These are phyloP conservation scores for Poecilia latipinna DNA, from an alignment of 2,113 vertebrate genomes.

Conservation along the genomic window DNA sequence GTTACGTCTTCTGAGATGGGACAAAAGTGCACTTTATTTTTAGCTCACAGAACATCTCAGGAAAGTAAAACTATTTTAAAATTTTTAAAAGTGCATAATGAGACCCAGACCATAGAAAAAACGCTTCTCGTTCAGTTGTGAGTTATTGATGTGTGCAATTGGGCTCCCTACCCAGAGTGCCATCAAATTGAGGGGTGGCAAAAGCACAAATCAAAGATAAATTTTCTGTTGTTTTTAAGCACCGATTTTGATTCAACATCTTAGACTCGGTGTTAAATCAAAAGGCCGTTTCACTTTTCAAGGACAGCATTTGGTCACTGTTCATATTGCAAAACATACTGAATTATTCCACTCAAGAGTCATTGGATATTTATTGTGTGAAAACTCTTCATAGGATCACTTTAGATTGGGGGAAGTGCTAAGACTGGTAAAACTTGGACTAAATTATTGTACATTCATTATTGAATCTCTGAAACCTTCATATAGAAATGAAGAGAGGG, in stretches of 20 bases:
- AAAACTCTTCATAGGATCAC: too few species aligned
- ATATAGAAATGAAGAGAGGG: too few species aligned
- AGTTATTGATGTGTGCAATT: neutral
- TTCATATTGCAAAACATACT: too few species aligned
- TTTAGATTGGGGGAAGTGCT: too few species aligned
- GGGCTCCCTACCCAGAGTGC: neutral
- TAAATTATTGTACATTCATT: too few species aligned
- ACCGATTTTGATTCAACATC: neutral
- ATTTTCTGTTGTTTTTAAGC: neutral
- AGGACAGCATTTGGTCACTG: too few species aligned
- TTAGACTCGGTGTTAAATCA: neutral
- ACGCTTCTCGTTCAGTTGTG: neutral
- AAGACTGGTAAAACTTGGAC: too few species aligned
- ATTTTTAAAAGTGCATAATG: neutral
- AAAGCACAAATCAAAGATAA: neutral
- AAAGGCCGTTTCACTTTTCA: too few species aligned
- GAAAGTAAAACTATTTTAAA: too few species aligned
- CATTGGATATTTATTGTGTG: too few species aligned
- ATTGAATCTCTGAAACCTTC: too few species aligned
- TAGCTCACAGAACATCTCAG: neutral
- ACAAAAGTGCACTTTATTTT: neutral
- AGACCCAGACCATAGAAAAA: neutral
- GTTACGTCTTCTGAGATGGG: neutral
- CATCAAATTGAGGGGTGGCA: neutral
- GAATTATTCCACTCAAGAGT: too few species aligned